phyloP scores from a whole-genome alignment of 2,888 invertebrate genomes.

The Hemithea aestivaria region DNA sequence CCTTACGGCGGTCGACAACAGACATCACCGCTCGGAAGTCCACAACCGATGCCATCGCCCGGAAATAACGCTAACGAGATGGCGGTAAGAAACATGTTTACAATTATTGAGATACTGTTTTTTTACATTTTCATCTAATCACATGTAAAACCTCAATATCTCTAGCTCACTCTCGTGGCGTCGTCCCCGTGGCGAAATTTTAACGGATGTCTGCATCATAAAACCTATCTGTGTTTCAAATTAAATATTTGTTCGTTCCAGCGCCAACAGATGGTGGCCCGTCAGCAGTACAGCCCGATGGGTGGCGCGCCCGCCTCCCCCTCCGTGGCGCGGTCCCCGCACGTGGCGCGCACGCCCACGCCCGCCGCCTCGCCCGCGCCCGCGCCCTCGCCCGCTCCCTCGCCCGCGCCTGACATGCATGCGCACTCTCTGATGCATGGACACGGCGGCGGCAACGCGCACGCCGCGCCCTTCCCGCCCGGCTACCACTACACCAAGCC shows the following conservation, averaged over 20 bases:
- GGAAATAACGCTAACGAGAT: slow-evolving; percentile 66
- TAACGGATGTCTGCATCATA: too few relatives aligned
- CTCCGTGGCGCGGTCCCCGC: slow-evolving; percentile 76
- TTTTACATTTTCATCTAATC: too few relatives aligned
- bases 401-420: slow-evolving; percentile 33
- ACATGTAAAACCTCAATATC: too few relatives aligned
- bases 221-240: too few relatives aligned
- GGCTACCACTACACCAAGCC: slow-evolving; percentile 81
- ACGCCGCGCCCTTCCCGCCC: slow-evolving; percentile 77
- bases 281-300: slow-evolving; percentile 75
- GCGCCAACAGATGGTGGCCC: slow-evolving; percentile 71
- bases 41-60: slow-evolving; percentile 72
- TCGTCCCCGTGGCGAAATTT: too few relatives aligned
- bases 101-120: too few relatives aligned
- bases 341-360: slow-evolving; percentile 66
- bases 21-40: slow-evolving; percentile 72
- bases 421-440: too few relatives aligned
- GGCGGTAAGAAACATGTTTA: slow-evolving; percentile 47
- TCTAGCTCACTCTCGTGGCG: too few relatives aligned
- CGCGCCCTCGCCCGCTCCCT: slow-evolving; percentile 63
- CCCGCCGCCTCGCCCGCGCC: slow-evolving; percentile 64
- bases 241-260: slow-evolving; percentile 30
- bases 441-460: slow-evolving; percentile 56
- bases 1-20: slow-evolving; percentile 65
- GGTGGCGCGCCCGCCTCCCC: slow-evolving; percentile 79